Evolutionary conservation across 2,797 vertebrate species (phyloP).

Genomic region (Dicrostonyx torquatus): DNA sequence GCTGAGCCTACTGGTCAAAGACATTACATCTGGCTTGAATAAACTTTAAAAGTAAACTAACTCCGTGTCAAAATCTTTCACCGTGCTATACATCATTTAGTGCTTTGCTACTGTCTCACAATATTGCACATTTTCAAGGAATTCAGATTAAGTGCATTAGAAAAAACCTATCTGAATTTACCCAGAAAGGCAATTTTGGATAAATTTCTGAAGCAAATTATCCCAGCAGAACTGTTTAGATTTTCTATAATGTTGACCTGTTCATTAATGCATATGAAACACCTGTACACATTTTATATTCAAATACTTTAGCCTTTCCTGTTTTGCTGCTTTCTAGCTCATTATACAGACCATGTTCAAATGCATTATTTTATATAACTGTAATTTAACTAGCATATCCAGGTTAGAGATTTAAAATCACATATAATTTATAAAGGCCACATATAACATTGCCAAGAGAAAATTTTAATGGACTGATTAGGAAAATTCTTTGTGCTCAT

Average conservation of each 20-base stretch:
- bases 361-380: slow-evolving; percentile 35
- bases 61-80: background rate
- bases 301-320: background rate
- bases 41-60: slow-evolving; percentile 52
- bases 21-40: background rate
- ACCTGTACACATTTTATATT: background rate
- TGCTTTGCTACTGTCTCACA: background rate
- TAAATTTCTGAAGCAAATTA: slow-evolving; percentile 45
- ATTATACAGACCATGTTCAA: slow-evolving; percentile 23
- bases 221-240: slow-evolving; percentile 35
- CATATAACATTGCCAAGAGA: background rate
- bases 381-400: slow-evolving; percentile 38
- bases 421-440: slow-evolving; percentile 18
- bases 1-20: background rate
- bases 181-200: slow-evolving; percentile 25
- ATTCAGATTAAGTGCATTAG: slow-evolving; percentile 1
- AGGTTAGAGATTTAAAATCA: slow-evolving; percentile 35
- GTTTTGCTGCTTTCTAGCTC: slow-evolving; percentile 48
- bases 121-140: slow-evolving; percentile 1
- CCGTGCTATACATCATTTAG: background rate
- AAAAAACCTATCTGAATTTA: slow-evolving; percentile 44
- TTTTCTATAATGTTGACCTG: slow-evolving; percentile 7
- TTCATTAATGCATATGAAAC: background rate
- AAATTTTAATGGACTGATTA: slow-evolving; percentile 44
- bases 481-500: slow-evolving; percentile 41